These are phyloP conservation scores for Drosophila quinaria DNA, from an alignment of 2,888 invertebrate genomes.

Conservation along the genomic window DNA sequence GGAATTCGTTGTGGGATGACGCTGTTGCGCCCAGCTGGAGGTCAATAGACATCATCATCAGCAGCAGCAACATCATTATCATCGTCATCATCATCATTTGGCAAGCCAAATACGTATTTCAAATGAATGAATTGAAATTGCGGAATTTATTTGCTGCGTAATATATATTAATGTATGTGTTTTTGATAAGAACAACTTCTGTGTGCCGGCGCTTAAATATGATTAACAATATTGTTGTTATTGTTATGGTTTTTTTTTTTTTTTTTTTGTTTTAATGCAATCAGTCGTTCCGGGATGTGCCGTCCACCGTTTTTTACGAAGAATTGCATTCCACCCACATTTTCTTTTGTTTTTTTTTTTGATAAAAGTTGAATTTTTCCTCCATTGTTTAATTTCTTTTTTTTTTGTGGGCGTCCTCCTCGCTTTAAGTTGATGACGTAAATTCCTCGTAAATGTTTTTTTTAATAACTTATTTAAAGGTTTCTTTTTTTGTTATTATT, in stretches of 20 bases:
- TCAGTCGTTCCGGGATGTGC: conserved; percentile 44
- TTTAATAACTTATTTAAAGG: conserved; percentile 11
- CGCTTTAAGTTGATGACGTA: conserved; percentile 36
- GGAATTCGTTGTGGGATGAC: conserved; percentile 44
- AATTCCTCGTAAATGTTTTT: conserved; percentile 27
- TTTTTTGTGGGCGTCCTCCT: conserved; percentile 50
- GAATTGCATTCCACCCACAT: conserved; percentile 43
- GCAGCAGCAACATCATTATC: background rate
- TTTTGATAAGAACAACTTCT: conserved; percentile 32
- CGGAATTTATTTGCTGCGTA: conserved; percentile 38
- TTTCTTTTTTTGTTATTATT: conserved; percentile 2
- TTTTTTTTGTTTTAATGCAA: background rate
- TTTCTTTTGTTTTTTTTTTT: background rate
- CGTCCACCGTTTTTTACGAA: conserved; percentile 29
- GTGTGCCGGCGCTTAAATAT: conserved; percentile 12
- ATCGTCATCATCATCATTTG: conserved; percentile 11
- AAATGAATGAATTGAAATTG: conserved; percentile 37
- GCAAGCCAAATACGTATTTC: conserved; percentile 1
- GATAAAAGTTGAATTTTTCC: background rate
- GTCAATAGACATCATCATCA: conserved; percentile 28
- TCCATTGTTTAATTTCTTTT: conserved; percentile 12
- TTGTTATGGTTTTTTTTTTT: conserved; percentile 7
- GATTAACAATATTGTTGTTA: conserved; percentile 23
- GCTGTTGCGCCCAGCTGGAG: conserved; percentile 28
- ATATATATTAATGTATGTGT: conserved; percentile 10